Conservation (phyloP, 2,113 vertebrate genomes). For the Sphyrna mokarran region DNA sequence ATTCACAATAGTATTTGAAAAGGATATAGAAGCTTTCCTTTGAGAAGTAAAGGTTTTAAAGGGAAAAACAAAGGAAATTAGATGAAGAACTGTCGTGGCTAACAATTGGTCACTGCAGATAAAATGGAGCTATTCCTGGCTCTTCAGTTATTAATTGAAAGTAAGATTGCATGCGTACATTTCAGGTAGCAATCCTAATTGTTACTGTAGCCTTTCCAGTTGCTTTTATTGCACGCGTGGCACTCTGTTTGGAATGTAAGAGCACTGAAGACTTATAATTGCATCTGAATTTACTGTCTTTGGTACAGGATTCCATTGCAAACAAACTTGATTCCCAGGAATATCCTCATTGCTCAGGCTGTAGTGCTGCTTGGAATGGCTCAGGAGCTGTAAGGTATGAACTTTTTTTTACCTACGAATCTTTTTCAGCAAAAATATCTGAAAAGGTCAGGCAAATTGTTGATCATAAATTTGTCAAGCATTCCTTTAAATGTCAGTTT, state of each 20-base stretch:
- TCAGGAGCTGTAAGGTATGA: slow-evolving; percentile 82
- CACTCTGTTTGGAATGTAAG: background rate
- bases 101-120: background rate
- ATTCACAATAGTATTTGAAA: background rate
- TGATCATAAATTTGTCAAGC: background rate
- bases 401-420: background rate
- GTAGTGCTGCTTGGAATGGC: slow-evolving; percentile 84
- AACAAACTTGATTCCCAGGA: slow-evolving; percentile 85
- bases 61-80: background rate
- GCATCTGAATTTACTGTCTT: background rate
- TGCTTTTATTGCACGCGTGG: background rate
- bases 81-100: background rate
- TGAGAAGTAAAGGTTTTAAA: background rate
- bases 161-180: background rate
- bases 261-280: background rate
- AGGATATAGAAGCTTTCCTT: background rate
- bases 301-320: slow-evolving; percentile 75
- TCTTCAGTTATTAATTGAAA: background rate
- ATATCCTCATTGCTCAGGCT: slow-evolving; percentile 84
- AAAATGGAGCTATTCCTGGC: background rate
- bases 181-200: background rate
- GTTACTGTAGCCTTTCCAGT: background rate
- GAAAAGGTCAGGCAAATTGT: background rate
- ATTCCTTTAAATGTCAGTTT: background rate
- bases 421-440: background rate